These are phyloP conservation scores for Stegophylla sp. DNA, from an alignment of 2,888 invertebrate genomes.

Conservation along the genomic window DNA sequence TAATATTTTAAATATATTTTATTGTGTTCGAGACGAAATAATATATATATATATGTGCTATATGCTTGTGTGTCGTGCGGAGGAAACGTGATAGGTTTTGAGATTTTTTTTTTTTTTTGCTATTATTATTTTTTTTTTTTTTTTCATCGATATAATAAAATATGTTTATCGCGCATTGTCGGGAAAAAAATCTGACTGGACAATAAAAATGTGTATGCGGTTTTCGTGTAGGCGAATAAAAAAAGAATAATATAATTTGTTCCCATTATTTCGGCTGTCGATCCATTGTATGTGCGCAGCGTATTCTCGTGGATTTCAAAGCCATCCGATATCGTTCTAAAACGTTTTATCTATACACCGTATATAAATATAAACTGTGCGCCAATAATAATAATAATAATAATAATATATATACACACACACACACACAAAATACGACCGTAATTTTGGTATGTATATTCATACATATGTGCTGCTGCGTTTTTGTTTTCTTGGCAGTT, in stretches of 20 bases:
- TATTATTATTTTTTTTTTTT: constrained; percentile 20
- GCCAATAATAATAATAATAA: no score
- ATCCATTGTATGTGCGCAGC: constrained; percentile 25
- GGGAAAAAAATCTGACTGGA: constrained; percentile 39
- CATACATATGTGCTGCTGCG: no score
- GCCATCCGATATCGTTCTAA: constrained; percentile 47
- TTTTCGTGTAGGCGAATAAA: constrained; percentile 35
- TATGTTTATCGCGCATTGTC: constrained; percentile 35
- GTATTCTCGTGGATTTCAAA: constrained; percentile 23
- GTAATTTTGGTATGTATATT: no score
- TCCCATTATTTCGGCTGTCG: constrained; percentile 47
- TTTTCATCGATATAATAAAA: constrained; percentile 19
- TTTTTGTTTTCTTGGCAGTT: no score
- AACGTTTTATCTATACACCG: constrained; percentile 14
- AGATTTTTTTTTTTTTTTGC: background rate
- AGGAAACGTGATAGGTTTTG: constrained; percentile 49
- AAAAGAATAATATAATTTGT: constrained; percentile 47
- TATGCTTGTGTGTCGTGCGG: background rate
- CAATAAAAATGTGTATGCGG: constrained; percentile 39
- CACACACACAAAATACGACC: background rate
- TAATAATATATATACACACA: background rate
- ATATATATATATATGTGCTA: background rate
- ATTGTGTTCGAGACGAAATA: constrained; percentile 40
- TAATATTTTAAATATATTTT: constrained; percentile 7
- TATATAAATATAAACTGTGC: background rate